Evolutionary conservation across 2,113 vertebrate genomes (phyloP).

Genomic region (Callocephalon fimbriatum): DNA sequence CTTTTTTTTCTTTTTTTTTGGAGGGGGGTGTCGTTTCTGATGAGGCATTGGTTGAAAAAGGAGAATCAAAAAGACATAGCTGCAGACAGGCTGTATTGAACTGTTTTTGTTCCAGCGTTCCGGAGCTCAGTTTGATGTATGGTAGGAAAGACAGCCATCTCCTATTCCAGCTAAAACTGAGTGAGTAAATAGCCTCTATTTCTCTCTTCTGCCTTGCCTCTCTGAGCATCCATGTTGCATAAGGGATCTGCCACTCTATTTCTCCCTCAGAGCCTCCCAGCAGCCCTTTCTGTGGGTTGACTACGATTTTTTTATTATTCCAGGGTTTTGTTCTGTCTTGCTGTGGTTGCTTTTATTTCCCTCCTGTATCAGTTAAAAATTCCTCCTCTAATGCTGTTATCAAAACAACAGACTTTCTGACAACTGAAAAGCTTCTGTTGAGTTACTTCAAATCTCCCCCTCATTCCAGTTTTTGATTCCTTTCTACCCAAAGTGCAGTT

Average conservation of each 20-base stretch:
- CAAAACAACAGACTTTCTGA: neutral
- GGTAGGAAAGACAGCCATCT: neutral
- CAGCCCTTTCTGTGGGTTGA: neutral
- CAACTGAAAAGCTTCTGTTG: neutral
- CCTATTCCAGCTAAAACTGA: neutral
- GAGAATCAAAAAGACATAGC: constrained; percentile 29
- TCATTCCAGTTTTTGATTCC: neutral
- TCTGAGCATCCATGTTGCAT: neutral
- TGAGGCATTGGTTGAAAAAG: neutral
- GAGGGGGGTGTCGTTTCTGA: neutral
- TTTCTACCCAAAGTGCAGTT: neutral
- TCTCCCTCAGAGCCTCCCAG: neutral
- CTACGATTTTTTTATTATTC: constrained; percentile 15
- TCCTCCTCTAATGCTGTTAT: neutral
- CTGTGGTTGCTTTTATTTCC: neutral
- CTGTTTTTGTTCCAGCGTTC: neutral
- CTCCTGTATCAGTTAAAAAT: neutral
- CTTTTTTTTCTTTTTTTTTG: neutral
- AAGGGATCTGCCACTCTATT: neutral
- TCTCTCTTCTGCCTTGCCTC: neutral
- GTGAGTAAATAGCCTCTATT: neutral
- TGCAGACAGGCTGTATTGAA: constrained; percentile 44
- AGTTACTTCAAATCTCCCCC: neutral
- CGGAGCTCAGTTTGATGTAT: neutral
- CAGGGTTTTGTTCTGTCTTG: constrained; percentile 2